Evolutionary conservation across 1,140 invertebrate species (phyloP).

Genomic region (Odontomachus brunneus): DNA sequence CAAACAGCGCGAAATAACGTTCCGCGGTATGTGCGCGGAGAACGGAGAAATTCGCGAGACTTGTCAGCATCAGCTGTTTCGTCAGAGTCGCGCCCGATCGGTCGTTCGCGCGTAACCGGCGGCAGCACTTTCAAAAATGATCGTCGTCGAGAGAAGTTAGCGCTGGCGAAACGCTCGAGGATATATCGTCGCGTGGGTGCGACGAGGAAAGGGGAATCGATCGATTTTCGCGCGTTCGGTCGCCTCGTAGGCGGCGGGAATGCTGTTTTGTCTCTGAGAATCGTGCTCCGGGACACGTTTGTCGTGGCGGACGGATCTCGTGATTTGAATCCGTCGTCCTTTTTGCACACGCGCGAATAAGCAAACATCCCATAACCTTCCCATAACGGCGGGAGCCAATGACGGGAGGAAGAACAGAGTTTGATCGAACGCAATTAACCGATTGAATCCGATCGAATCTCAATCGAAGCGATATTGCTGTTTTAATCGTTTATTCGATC

Average conservation of each 20-base stretch:
- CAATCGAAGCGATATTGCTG: slow-evolving; percentile 26
- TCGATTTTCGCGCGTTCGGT: neutral
- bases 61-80: slow-evolving; percentile 25
- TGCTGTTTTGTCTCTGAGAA: neutral
- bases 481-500: slow-evolving; percentile 42
- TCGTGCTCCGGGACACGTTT: neutral
- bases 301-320: too few species aligned
- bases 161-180: neutral
- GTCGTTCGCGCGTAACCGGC: neutral
- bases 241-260: slow-evolving; percentile 6
- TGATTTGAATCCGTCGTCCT: neutral
- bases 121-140: slow-evolving; percentile 27
- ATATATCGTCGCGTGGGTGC: neutral
- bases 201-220: neutral
- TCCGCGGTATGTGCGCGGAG: neutral
- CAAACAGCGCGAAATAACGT: neutral
- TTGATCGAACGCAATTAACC: slow-evolving; percentile 26
- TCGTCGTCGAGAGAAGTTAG: neutral
- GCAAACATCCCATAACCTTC: neutral
- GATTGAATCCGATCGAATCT: slow-evolving; percentile 32
- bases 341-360: neutral
- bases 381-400: neutral
- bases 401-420: neutral
- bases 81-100: slow-evolving; percentile 6
- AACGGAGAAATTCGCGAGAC: neutral